Base-by-base conservation (phyloP, 2,888 invertebrate genomes). In the Erebia ligea region DNA sequence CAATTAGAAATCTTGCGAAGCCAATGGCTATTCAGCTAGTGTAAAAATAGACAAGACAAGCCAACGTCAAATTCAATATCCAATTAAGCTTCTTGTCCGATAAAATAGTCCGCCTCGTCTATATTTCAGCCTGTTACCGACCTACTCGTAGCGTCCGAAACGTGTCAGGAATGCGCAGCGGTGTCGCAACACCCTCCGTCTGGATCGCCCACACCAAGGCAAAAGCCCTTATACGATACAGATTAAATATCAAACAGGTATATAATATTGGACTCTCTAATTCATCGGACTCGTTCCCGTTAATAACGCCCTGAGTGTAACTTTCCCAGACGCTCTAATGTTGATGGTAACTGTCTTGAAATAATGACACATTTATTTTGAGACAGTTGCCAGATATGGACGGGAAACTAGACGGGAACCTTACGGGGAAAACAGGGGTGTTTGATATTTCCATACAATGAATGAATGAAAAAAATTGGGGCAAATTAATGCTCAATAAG, bases 141-240 rank as follows among this genome's bases (percentile, higher is more conserved):
- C 56, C 72, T 64, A n/a, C n/a, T n/a, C n/a, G n/a, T n/a, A 66
- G 58, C 69, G 67, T 69, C 76, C 67, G 59, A 67, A 63, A 77
- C 76, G 76, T 76, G 76, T 76, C 65, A 62, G 71, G 75, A 76
- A 77, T 75, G 77, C 72, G 70, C 34, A 67, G 61, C 66, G 61
- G 69, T 69, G 68, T 70, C 68, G 70, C 71, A 68, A 72, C 65
- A 70, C 66, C 52, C 65, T 65, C 50, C 64, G 68, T 67, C 73
- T 71, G 68, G 68, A 68, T 70, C 70, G 68, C 73, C 73, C 71
- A 73, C 73, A 68, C 71, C 65, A 42, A 59, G 19, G 11, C 50
- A 67, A 67, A 54, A 57, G 52, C 63, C 40, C 62, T 62, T 56
- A 54, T 19, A 48, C 62, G 21, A 25, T 25, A 48, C 45, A 48